Evolutionary conservation across 2,113 vertebrate species (phyloP), one percentile per base, ranked within the genome.

Genomic region (Coracopsis vasa): DNA sequence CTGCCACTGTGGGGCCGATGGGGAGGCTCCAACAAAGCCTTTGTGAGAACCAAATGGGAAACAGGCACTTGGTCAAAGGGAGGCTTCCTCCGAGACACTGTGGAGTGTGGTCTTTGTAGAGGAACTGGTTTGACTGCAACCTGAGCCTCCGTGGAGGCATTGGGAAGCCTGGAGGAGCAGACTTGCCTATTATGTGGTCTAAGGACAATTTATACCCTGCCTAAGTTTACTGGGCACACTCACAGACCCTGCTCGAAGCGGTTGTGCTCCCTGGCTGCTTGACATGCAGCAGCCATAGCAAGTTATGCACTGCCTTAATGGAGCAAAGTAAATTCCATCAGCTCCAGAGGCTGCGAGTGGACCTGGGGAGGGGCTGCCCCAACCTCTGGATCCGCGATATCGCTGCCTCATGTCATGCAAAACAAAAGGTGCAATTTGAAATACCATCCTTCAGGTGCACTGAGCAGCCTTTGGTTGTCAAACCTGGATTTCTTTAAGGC

Each of bases 381-480:
- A 86, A 51, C 95, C 96, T 77, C 96, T 79, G 2, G 75, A 93
- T 92, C 86, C 83, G 69, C 97, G 85, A 54, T 96, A 96, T 64
- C 95, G 64, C 96, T 83, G 6, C 75, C 95, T 97, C 95, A 65
- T 95, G 97, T 95, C 97, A 95, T 92, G 92, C 97, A 94, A 97
- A 95, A 92, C 94, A 97, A 97, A 97, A 97, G 96, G 94, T 94
- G 94, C 94, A 96, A 97, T 97, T 97, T 95, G 80, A 94, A 97
- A 95, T 95, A 90, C 86, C 95, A 86, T 97, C 97, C 95, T 97
- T 93, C 88, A 65, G 95, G 90, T 78, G 83, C 56, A 20, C 11
- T 7, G 25, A 84, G 84, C 86, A 48, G 93, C 58, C 4, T 42
- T 77, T n/a, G 87, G 80, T 58, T 94, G 86, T 97, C 87, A 85